Base-by-base conservation (phyloP, 1,140 invertebrate genomes). In the Lutraria rhynchaena region DNA sequence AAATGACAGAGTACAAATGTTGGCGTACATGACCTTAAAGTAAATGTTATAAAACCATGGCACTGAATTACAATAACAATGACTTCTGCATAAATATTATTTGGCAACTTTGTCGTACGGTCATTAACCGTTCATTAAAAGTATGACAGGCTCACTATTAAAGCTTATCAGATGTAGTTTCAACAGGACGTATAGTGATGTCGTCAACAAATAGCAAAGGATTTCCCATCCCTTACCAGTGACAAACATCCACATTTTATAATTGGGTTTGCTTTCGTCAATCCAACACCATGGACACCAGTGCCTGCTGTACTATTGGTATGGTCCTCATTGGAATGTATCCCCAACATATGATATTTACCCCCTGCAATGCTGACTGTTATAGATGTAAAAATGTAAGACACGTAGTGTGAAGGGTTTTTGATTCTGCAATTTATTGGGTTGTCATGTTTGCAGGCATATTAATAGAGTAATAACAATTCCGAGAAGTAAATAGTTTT, bases 271-370 rank as follows among this genome's bases (percentile, higher is more conserved):
- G 1, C 27, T 31, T 22, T 22, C 15, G 9, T 60, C 27, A 2
- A 75, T 22, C 71, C 71, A 75, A 46, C 71, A 75, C 71, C 71
- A 75, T 11, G 71, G 37, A n/a, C n/a, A 31, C 55, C 35, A 1
- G 71, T 58, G n/a, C 22, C 57, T 0, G 33, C n/a, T 5, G 15
- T 55, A n/a, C n/a, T n/a, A n/a, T n/a, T n/a, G n/a, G n/a, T n/a
- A n/a, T n/a, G n/a, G n/a, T n/a, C n/a, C 9, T 57, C 17, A 9
- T 49, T 55, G 2, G 1, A 3, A 4, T 53, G 29, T 57, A 31
- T 22, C 19, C 71, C 71, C 17, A 75, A 57, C 17, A 61, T 44
- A 29, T 44, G 19, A 46, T 60, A 4, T 19, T 3, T 17, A 33
- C n/a, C n/a, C n/a, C 31, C 22, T 15, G 71, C 71, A 11, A 61